Evolutionary conservation across 2,113 vertebrate species (phyloP).

Genomic region (Zosterops borbonicus): DNA sequence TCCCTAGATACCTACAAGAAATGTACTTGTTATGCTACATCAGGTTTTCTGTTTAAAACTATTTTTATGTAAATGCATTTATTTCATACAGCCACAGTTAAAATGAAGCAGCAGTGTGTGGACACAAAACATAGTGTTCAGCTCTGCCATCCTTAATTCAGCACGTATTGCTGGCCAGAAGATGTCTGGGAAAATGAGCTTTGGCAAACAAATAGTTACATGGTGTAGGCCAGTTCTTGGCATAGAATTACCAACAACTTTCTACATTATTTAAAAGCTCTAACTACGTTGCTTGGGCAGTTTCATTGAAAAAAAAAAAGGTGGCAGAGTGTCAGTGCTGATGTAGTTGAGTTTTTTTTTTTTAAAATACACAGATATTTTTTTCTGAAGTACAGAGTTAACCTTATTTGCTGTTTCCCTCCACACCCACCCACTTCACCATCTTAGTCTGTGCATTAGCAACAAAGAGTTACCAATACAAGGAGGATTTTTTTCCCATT

Average conservation of each 20-base stretch:
- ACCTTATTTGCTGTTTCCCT: not conserved
- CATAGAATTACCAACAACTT: not conserved
- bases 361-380: not conserved
- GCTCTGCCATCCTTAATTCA: not conserved
- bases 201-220: not conserved
- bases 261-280: not conserved
- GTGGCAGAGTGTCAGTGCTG: not conserved
- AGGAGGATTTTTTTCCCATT: not conserved
- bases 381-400: not conserved
- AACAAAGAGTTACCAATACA: not conserved
- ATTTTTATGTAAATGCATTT: not conserved
- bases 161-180: not conserved
- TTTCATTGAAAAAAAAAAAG: not conserved
- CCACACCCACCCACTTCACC: fast-evolving
- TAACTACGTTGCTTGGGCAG: not conserved
- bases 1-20: not conserved
- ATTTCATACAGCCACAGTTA: not conserved
- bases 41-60: not conserved
- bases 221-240: not conserved
- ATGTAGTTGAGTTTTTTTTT: not conserved
- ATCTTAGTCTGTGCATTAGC: not conserved
- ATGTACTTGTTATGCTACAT: not conserved
- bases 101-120: not conserved
- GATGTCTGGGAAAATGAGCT: not conserved
- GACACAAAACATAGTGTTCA: not conserved